These are phyloP conservation scores for Pollimyrus isidori DNA, from an alignment of 2,113 vertebrate species.

Conservation along the genomic window DNA sequence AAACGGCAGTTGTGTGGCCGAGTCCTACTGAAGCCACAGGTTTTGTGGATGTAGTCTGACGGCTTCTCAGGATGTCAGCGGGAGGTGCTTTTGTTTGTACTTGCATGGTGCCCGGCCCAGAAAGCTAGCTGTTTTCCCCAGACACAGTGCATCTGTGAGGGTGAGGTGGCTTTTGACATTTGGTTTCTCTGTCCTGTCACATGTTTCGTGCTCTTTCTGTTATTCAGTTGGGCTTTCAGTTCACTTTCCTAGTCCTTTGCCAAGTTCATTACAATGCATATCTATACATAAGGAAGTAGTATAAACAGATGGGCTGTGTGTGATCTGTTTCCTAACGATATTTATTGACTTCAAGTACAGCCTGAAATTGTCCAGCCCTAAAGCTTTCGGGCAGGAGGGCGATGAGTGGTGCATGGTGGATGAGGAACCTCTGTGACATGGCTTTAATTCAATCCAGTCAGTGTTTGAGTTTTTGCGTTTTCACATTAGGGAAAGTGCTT, in stretches of 20 bases:
- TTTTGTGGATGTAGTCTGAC: not conserved
- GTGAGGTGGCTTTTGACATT: not conserved
- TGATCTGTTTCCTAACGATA: not conserved
- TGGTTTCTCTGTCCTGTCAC: not conserved
- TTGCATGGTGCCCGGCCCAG: not conserved
- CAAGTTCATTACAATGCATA: not conserved
- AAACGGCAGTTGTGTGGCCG: not conserved
- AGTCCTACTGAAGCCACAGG: not conserved
- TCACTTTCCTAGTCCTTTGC: not conserved
- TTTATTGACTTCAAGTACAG: not conserved
- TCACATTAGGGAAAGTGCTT: not conserved
- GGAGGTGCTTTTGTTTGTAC: not conserved
- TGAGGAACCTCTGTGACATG: not conserved
- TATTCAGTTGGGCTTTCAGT: not conserved
- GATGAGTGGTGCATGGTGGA: too few species aligned
- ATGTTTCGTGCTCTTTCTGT: not conserved
- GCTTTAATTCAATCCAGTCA: not conserved
- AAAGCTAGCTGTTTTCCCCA: not conserved
- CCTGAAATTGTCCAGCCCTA: not conserved
- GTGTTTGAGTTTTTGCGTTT: not conserved
- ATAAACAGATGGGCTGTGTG: not conserved
- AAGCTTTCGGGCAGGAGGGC: not conserved
- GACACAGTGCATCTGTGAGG: not conserved
- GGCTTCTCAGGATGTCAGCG: not conserved
- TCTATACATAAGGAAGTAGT: not conserved